These are phyloP conservation scores for Procambarus virginalis DNA, from an alignment of 1,140 invertebrate genomes.

Conservation along the genomic window DNA sequence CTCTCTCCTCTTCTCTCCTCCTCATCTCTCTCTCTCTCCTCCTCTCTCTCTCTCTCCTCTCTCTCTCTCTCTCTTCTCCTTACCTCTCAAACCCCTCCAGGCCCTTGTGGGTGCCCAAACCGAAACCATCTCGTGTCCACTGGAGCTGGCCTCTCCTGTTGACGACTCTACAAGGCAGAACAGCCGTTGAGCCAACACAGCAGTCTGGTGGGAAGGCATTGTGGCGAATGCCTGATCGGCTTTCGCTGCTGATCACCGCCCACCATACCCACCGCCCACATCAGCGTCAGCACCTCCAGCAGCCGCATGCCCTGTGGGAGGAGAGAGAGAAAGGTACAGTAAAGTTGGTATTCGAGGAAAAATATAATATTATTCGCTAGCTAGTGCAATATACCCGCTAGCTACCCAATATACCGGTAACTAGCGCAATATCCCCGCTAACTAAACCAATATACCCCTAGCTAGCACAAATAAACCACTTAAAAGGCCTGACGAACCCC, in stretches of 20 bases:
- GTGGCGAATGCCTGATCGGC: conserved; percentile 50
- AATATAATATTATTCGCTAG: not conserved
- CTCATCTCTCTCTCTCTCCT: not conserved
- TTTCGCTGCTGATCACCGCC: not conserved
- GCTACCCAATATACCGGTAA: too few species aligned
- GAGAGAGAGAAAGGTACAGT: not conserved
- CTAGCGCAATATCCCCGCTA: too few species aligned
- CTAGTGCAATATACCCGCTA: too few species aligned
- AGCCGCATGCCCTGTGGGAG: conserved; percentile 9
- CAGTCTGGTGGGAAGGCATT: conserved; percentile 51
- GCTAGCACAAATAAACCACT: too few species aligned
- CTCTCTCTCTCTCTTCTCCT: not conserved
- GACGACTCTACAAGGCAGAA: conserved; percentile 77
- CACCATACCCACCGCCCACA: not conserved
- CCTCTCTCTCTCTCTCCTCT: conserved; percentile 8
- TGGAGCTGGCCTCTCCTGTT: conserved; percentile 90
- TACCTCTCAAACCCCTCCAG: conserved; percentile 74
- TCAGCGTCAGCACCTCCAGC: not conserved
- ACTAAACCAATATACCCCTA: too few species aligned
- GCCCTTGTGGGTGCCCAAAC: conserved; percentile 90
- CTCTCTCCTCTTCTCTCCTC: not conserved
- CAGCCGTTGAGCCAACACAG: conserved; percentile 34
- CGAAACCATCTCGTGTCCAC: conserved; percentile 96
- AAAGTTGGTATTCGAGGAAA: not conserved
- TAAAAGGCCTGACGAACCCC: too few species aligned